Evolutionary conservation across 1,140 invertebrate species (phyloP).

Genomic region (Conus betulinus): DNA sequence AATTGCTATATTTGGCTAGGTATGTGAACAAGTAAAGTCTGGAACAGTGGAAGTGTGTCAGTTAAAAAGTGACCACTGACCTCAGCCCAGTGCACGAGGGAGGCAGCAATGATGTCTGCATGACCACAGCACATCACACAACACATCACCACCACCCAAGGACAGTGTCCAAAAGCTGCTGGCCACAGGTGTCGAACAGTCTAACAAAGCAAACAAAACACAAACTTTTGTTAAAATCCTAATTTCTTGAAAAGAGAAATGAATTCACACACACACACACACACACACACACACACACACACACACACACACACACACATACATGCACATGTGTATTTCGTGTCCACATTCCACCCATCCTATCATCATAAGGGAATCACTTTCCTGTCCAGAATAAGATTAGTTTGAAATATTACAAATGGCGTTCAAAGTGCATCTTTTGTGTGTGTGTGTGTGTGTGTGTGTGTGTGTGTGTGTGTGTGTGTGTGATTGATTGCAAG

Average conservation of each 20-base stretch:
- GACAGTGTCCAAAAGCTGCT: constrained; percentile 47
- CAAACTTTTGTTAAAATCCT: neutral
- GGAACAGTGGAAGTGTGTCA: too few relatives aligned
- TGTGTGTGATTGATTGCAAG: neutral
- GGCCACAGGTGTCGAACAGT: constrained; percentile 43
- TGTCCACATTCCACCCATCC: too few relatives aligned
- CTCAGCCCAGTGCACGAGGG: constrained; percentile 53
- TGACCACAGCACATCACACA: constrained; percentile 37
- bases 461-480: constrained; percentile 12
- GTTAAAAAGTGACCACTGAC: constrained; percentile 37
- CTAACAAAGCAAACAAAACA: constrained; percentile 21
- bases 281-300: too few relatives aligned
- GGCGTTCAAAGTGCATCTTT: neutral
- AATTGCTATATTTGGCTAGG: too few relatives aligned
- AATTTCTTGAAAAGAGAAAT: neutral
- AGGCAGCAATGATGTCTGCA: constrained; percentile 40
- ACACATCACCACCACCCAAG: constrained; percentile 45
- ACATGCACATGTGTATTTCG: too few relatives aligned
- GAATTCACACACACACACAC: neutral
- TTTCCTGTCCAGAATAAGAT: neutral
- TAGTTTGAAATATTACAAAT: neutral
- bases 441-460: too few relatives aligned
- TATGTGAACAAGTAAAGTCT: too few relatives aligned
- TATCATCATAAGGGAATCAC: too few relatives aligned
- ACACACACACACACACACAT: too few relatives aligned